Evolutionary conservation across 1,140 invertebrate species (phyloP).

Genomic region (Myzus persicae): DNA sequence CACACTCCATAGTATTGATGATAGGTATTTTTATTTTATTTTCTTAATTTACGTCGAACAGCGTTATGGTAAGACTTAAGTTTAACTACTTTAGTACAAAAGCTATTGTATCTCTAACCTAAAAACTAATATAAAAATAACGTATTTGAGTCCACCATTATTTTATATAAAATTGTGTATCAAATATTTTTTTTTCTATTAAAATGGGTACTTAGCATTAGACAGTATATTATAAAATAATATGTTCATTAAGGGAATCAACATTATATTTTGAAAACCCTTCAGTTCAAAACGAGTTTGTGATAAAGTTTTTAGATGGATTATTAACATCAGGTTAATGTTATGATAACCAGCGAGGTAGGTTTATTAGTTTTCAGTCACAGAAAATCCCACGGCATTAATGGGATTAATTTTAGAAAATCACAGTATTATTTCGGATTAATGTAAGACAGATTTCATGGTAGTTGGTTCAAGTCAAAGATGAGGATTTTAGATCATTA

Average conservation of each 20-base stretch:
- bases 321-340: background rate
- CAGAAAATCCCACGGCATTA: background rate
- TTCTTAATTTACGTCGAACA: too few species aligned
- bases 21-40: too few species aligned
- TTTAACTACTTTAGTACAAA: too few species aligned
- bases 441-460: slow-evolving; percentile 3
- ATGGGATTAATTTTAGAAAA: slow-evolving; percentile 24
- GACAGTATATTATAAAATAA: background rate
- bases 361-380: background rate
- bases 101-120: too few species aligned
- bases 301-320: background rate
- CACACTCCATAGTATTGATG: too few species aligned
- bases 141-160: background rate
- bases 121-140: too few species aligned
- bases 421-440: background rate
- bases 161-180: background rate
- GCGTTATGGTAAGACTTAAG: too few species aligned
- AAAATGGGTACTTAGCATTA: background rate
- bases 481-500: slow-evolving; percentile 25
- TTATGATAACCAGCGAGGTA: background rate
- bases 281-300: background rate
- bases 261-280: background rate
- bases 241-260: background rate
- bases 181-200: background rate
- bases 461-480: background rate